Evolutionary conservation across 2,797 vertebrate species (phyloP), one percentile per base, ranked within the genome.

Genomic region (Cossypha dichroa): DNA sequence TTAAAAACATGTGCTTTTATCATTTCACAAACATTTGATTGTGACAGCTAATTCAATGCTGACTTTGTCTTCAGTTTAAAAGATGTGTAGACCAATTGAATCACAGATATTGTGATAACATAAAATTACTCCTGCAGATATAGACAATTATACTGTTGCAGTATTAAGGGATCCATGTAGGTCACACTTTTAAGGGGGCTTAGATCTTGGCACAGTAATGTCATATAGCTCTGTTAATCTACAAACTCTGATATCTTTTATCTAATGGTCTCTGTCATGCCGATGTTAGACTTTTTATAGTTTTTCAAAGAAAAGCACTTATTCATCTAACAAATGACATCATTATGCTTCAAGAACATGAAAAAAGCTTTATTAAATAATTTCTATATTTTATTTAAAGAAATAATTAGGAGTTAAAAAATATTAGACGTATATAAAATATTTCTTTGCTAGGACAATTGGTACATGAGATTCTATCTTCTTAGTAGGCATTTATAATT

Each of bases 1-100:
- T 97, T 96, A 96, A 96, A 97, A 96, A 56, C 75, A 92, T 87
- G 66, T 92, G 92, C 94, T 97, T 98, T 91, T 90, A 96, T 97
- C 95, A 97, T 97, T 97, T 94, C 90, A 96, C 96, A 98, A 97
- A 95, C 93, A 97, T 97, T 97, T 97, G 96, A 97, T 97, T 98
- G 97, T 97, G 68, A 96, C 70, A 96, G 36, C 52, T 93, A 96
- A 94, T 91, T 98, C 95, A 98, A 97, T 96, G 94, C 77, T 72
- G 93, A 49, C 88, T 97, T 97, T 98, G 97, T 97, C 70, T 95
- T 96, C 59, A 89, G 3, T 85, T 96, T 81, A 59, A 84, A 94
- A 93, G 76, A 93, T 94, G 88, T 49, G 48, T 95, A 95, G 93
- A 95, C 41, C 85, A 91, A 94, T 11, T 92, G 64, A 93, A 91